phyloP scores from a whole-genome alignment of 2,113 vertebrate species.

The Gadus macrocephalus region DNA sequence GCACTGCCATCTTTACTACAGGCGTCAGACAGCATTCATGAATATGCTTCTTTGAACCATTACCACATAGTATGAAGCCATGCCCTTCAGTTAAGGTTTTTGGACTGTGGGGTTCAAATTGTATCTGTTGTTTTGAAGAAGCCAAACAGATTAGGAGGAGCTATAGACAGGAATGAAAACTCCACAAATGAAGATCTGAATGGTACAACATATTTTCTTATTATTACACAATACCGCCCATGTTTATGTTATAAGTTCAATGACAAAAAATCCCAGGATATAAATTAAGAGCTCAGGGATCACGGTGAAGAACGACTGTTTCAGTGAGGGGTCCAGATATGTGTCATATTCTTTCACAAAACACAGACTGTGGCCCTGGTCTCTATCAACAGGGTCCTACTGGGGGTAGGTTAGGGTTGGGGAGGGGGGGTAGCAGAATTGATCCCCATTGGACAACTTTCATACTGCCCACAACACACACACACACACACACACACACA shows the following conservation, averaged over 20 bases:
- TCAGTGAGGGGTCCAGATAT: conserved; percentile 71
- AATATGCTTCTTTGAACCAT: too few relatives aligned
- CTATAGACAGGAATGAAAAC: conserved; percentile 41
- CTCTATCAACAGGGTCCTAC: conserved; percentile 35
- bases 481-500: conserved; percentile 14
- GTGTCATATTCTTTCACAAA: conserved; percentile 78
- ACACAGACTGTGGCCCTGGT: conserved; percentile 61
- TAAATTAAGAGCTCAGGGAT: conserved; percentile 69
- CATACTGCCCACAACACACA: conserved; percentile 25
- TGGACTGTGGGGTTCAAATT: neutral
- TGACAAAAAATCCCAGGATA: conserved; percentile 61
- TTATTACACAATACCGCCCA: conserved; percentile 64
- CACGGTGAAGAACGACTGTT: conserved; percentile 69
- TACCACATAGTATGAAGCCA: too few relatives aligned
- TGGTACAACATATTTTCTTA: conserved; percentile 69
- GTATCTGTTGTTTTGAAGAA: conserved; percentile 32
- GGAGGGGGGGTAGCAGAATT: neutral
- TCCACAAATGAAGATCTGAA: conserved; percentile 53
- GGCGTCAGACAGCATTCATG: too few relatives aligned
- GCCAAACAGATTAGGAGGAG: conserved; percentile 31
- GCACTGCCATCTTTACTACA: too few relatives aligned
- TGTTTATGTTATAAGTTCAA: conserved; percentile 54
- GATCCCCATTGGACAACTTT: conserved; percentile 28
- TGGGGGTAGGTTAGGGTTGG: conserved; percentile 28
- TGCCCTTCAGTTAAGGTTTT: neutral